Evolutionary conservation across 2,797 vertebrate genomes (phyloP), one percentile per base, ranked within the genome.

Genomic region (Sebastes trivittatus): DNA sequence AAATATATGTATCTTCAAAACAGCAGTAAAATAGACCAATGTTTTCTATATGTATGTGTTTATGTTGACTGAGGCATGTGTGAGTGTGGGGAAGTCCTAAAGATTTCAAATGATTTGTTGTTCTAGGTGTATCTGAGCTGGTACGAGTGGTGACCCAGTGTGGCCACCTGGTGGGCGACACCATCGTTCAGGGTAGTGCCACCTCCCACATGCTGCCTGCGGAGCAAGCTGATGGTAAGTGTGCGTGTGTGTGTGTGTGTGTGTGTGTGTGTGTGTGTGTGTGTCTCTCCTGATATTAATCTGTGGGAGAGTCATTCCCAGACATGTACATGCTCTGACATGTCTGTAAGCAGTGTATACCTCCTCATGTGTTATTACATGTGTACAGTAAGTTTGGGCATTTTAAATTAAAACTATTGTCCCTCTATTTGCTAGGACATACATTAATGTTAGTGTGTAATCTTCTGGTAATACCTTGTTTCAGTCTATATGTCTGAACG

Each of bases 121-220:
- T n/a, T 56, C 1, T 86, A 99, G 98, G 92, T 4, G 65, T 97
- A 66, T 93, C 95, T 25, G 93, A 94, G 63, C 89, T 99, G 86
- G 92, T 98, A 61, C 94, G 96, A 54, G 95, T 94, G 0, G 90
- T 99, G 79, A 95, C 96, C 77, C 97, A 97, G 86, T 97, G 98
- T 32, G 96, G 96, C 86, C 97, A 98, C 94, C 91, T 98, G 84
- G 93, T 98, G 87, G 96, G 97, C 0, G 97, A 99, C 90, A 96
- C 96, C 86, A 96, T 99, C 14, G 66, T 97, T 59, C 97, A 99
- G 34, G 97, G 97, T 18, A 97, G 97, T 0, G 95, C 96, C 32
- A 98, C 97, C 78, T 97, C 97, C 60, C 97, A 98, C 75, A 94
- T 96, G 94, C 96, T 97, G 75, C 96, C 96, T 0, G 96, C 96